Percentiles rank a stretch among this genome's conserved stretches.
Evolutionary conservation across 2,113 vertebrate genomes (phyloP).

Genomic region (Periophthalmus modestus): DNA sequence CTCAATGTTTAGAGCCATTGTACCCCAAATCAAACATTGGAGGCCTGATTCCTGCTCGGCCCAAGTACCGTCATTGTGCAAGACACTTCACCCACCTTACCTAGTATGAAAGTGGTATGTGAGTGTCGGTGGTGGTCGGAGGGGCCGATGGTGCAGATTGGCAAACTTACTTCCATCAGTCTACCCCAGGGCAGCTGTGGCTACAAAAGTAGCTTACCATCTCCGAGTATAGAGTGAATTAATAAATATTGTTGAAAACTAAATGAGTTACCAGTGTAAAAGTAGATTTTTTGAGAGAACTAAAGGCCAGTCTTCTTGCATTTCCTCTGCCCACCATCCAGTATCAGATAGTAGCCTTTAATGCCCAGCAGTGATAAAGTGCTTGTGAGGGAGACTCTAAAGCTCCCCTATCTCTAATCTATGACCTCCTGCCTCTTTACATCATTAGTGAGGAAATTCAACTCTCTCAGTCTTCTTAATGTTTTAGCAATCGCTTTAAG

Average conservation of each 20-base stretch:
- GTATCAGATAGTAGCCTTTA: slow-evolving; percentile 70
- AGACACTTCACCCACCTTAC: too few species aligned
- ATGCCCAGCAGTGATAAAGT: slow-evolving; percentile 66
- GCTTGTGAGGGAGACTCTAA: slow-evolving; percentile 50
- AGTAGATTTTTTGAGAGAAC: slow-evolving; percentile 28
- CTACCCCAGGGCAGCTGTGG: too few species aligned
- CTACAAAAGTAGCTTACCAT: too few species aligned
- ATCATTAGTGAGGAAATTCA: slow-evolving; percentile 74
- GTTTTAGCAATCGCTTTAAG: slow-evolving; percentile 50
- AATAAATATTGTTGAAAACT: not conserved
- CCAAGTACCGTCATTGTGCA: not conserved
- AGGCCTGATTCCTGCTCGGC: not conserved
- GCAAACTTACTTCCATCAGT: too few species aligned
- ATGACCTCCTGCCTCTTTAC: slow-evolving; percentile 69
- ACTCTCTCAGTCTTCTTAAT: slow-evolving; percentile 64
- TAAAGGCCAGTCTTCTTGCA: slow-evolving; percentile 49
- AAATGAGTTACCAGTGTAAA: slow-evolving; percentile 11
- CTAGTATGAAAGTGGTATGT: too few species aligned
- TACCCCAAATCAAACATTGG: not conserved
- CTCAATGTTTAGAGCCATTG: too few species aligned
- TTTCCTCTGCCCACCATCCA: slow-evolving; percentile 27
- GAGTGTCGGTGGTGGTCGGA: too few species aligned
- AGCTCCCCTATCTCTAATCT: slow-evolving; percentile 68
- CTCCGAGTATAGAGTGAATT: not conserved
- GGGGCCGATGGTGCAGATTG: too few species aligned